Percentiles rank a stretch among this genome's conserved stretches.
Conservation (phyloP, 2,888 invertebrate genomes). For the Mantis religiosa region DNA sequence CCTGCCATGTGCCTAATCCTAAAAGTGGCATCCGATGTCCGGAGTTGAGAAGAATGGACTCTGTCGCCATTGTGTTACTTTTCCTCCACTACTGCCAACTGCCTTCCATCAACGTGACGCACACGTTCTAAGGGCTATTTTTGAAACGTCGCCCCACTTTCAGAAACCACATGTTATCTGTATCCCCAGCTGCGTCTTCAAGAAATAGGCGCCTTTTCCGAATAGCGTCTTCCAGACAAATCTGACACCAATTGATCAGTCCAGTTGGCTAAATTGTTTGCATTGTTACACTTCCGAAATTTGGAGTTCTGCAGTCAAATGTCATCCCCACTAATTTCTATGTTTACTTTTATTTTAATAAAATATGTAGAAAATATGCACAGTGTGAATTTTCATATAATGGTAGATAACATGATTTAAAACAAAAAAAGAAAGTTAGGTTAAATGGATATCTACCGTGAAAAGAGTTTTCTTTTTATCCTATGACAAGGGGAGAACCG, state of each 20-base stretch:
- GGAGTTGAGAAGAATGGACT: slow-evolving; percentile 14
- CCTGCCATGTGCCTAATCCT: slow-evolving; percentile 37
- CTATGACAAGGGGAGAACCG: no score
- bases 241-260: background rate
- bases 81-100: background rate
- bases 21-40: slow-evolving; percentile 36
- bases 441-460: no score
- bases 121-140: background rate
- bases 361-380: no score
- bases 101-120: background rate
- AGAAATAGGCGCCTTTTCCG: background rate
- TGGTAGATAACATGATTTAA: no score
- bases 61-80: background rate
- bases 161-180: background rate
- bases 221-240: background rate
- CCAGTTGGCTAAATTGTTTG: background rate
- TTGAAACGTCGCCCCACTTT: background rate
- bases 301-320: background rate
- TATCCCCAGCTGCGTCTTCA: background rate
- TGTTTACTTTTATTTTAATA: no score
- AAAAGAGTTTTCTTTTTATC: no score
- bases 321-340: no score
- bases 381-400: no score
- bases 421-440: no score
- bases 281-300: background rate